Percentiles rank a stretch among this genome's conserved stretches.
Evolutionary conservation across 2,113 vertebrate genomes (phyloP).

Genomic region (Corapipo altera): DNA sequence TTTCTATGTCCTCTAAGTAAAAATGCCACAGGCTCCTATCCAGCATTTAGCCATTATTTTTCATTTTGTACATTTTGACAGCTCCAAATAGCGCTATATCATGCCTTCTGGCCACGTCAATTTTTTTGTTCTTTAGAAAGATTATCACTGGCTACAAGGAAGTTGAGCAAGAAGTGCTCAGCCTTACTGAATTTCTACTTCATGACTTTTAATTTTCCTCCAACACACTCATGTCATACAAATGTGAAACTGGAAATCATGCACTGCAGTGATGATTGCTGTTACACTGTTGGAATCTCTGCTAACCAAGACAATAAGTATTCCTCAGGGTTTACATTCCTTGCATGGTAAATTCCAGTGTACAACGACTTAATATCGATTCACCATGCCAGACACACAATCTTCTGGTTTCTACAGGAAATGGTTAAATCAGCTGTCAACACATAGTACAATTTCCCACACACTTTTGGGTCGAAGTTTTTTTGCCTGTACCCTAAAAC

Average conservation of each 20-base stretch:
- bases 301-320: not conserved
- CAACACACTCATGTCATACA: not conserved
- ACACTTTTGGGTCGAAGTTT: not conserved
- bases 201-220: not conserved
- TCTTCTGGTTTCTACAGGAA: not conserved
- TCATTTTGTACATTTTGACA: not conserved
- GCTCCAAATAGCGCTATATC: not conserved
- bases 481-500: not conserved
- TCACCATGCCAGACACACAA: not conserved
- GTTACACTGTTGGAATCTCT: not conserved
- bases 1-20: not conserved
- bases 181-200: not conserved
- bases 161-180: not conserved
- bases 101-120: not conserved
- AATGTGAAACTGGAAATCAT: not conserved
- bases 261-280: not conserved
- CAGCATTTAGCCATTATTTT: not conserved
- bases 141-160: not conserved
- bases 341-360: not conserved
- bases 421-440: not conserved
- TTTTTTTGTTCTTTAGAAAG: not conserved
- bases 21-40: not conserved
- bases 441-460: not conserved
- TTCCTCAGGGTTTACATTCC: not conserved
- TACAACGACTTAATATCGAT: not conserved